Base-by-base conservation (phyloP, 2,797 vertebrate species). In the Heterohyrax brucei region DNA sequence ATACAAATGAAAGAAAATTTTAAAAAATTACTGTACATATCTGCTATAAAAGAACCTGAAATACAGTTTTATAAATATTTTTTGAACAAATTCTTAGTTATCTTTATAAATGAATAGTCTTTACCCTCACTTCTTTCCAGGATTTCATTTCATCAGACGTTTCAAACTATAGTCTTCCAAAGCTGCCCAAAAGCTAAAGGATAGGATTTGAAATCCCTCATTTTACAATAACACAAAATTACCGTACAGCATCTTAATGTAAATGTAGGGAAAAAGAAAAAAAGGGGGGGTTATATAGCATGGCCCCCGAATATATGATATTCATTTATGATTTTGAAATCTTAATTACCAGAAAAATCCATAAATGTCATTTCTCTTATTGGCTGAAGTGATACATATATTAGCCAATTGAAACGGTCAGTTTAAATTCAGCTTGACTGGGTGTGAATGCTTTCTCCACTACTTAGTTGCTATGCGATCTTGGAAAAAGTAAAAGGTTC, bases 241-340 rank as follows among this genome's bases (percentile, higher is more conserved):
- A 84, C 33, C 50, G 78, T 66, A 85, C 50, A 72, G 4, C 1
- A 70, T 77, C 56, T 76, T 19, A 76, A 5, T 50, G 33, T 39
- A 75, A 48, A 56, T 3, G 70, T 3, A 48, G 5, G 10, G 70
- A 39, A 39, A 4, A 39, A 19, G 16, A 72, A 39, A 72, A 33
- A 72, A 12, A 48, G 76, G 3, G 70, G 3, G 70, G 24, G 30
- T 18, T 22, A 46, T 33, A 0, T 13, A 18, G 39, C 33, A 62
- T 46, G 64, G 64, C 0, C 0, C 18, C 62, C 19, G 46, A 84
- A 81, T 78, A 22, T 24, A 10, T 22, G 26, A 10, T 44, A 68
- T 59, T 87, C 46, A 87, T 14, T 92, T 78, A 59, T 12, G 26
- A 89, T 59, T 50, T 92, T 62, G 2, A 89, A 79, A 95, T 75